Percentiles rank a stretch among this genome's conserved stretches.
phyloP scores from a whole-genome alignment of 2,113 vertebrate genomes.

The Leptocoma aspasia region DNA sequence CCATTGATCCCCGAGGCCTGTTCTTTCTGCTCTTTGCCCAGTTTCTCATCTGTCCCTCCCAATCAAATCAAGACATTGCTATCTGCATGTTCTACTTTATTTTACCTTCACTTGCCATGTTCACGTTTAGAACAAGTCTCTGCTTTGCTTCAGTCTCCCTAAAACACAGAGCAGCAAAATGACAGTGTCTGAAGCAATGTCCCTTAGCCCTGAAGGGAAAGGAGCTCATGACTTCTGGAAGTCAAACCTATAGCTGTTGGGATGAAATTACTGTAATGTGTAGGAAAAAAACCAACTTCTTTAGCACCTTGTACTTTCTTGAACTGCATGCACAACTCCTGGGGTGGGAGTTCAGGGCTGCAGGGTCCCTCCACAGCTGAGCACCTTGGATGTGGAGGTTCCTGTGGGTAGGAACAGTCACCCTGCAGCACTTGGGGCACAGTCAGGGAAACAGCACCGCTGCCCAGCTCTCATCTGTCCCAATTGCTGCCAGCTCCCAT shows the following conservation, averaged over 20 bases:
- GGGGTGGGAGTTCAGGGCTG: not conserved
- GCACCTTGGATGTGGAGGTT: not conserved
- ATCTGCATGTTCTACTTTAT: constrained; percentile 24
- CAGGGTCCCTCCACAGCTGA: rapidly evolving
- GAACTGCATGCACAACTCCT: rapidly evolving
- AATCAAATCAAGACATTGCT: constrained; percentile 69
- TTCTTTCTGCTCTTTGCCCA: constrained; percentile 68
- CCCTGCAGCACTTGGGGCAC: not conserved
- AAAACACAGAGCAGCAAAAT: not conserved
- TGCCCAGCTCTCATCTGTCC: not conserved
- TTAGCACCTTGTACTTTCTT: not conserved
- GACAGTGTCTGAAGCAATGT: rapidly evolving
- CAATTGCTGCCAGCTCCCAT: not conserved
- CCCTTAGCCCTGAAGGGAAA: not conserved
- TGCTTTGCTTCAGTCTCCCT: not conserved
- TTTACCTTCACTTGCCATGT: constrained; percentile 8
- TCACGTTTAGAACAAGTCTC: not conserved
- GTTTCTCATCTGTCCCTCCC: constrained; percentile 74
- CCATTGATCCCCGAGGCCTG: constrained; percentile 67
- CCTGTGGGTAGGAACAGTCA: not conserved
- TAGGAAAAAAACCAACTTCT: not conserved
- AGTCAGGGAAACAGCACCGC: not conserved
- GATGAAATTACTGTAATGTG: rapidly evolving
- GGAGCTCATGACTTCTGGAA: not conserved
- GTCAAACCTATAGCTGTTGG: not conserved